Percentiles rank a stretch among this genome's conserved stretches.
Conservation (phyloP, 2,113 vertebrate species). For the Antidorcas marsupialis region DNA sequence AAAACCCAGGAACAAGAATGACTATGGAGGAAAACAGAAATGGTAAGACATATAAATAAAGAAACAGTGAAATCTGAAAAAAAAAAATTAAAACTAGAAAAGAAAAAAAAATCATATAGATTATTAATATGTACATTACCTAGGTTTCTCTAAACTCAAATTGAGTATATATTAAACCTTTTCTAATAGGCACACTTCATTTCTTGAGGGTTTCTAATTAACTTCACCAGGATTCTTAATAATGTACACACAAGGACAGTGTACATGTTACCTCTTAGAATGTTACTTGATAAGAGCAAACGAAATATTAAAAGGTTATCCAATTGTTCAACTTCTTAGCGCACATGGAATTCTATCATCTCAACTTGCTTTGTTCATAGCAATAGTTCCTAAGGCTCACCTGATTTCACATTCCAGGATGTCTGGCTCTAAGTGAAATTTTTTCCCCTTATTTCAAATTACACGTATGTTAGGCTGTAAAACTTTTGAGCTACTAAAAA, state of each 20-base stretch:
- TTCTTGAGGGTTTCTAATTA: slow-evolving; percentile 34
- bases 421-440: neutral
- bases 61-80: neutral
- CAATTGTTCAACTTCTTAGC: neutral
- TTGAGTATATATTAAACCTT: neutral
- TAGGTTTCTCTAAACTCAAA: slow-evolving; percentile 37
- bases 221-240: slow-evolving; percentile 10
- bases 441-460: slow-evolving; percentile 10
- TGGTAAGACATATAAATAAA: neutral
- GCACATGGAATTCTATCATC: neutral
- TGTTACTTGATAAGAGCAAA: slow-evolving; percentile 35
- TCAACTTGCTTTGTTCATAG: neutral
- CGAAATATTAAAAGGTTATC: slow-evolving; percentile 9
- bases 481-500: neutral
- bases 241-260: neutral
- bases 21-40: slow-evolving; percentile 32
- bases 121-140: neutral
- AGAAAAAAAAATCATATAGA: neutral
- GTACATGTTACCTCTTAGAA: neutral
- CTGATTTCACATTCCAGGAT: neutral
- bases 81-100: slow-evolving; percentile 9
- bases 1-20: slow-evolving; percentile 18
- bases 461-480: neutral
- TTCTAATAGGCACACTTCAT: neutral
- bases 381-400: neutral